These are phyloP conservation scores for Drosophila cracens DNA, from an alignment of 2,888 invertebrate genomes.

Conservation along the genomic window DNA sequence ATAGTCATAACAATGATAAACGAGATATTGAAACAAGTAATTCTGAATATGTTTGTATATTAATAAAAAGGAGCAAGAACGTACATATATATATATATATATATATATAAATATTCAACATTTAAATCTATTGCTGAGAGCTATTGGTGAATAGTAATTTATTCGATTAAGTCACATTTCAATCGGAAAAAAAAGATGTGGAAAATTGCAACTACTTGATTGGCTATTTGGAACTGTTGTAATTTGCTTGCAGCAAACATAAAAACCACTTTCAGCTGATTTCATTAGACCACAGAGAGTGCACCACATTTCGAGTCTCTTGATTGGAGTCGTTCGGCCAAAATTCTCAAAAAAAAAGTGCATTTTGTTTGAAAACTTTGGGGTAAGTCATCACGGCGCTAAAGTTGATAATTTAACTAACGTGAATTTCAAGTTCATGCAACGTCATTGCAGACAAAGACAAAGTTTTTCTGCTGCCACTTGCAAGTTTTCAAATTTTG, in stretches of 20 bases:
- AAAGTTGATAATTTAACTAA: conserved; percentile 66
- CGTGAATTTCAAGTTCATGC: conserved; percentile 68
- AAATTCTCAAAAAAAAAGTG: conserved; percentile 5
- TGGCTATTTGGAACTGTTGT: background rate
- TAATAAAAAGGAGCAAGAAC: conserved; percentile 57
- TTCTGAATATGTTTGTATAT: conserved; percentile 70
- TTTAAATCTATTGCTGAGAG: background rate
- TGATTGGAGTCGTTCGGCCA: conserved; percentile 3
- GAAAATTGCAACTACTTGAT: background rate
- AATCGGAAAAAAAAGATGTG: background rate
- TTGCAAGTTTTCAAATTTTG: conserved; percentile 64
- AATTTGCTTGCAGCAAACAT: conserved; percentile 15
- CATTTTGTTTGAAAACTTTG: conserved; percentile 29
- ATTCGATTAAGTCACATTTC: background rate
- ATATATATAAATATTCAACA: background rate
- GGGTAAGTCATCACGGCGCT: conserved; percentile 25
- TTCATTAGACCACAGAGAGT: conserved; percentile 22
- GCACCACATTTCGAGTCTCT: conserved; percentile 15
- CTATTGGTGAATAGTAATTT: background rate
- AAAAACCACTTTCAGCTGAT: conserved; percentile 30
- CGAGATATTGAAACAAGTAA: conserved; percentile 40
- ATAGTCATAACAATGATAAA: conserved; percentile 46
- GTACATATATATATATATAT: conserved; percentile 19
- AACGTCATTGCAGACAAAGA: conserved; percentile 40
- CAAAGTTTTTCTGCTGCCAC: conserved; percentile 51